Evolutionary conservation across 1,140 invertebrate genomes (phyloP).

Genomic region (Mycetomoellerius zeteki): DNA sequence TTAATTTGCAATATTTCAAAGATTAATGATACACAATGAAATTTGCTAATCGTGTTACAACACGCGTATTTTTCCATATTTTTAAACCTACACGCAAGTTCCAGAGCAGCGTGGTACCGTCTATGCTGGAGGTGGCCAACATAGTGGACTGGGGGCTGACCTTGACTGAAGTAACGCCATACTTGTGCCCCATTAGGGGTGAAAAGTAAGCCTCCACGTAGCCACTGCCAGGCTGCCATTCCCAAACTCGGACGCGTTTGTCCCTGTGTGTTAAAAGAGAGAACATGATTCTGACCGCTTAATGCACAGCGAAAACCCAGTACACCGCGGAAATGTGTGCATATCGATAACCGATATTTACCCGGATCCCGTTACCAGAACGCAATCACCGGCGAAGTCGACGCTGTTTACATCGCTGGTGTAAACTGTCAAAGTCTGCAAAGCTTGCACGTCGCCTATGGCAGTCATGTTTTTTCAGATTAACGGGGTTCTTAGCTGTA

Average conservation of each 20-base stretch:
- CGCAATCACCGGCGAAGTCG: slow-evolving; percentile 88
- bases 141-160: slow-evolving; percentile 92
- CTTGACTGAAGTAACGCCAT: slow-evolving; percentile 89
- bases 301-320: background rate
- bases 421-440: slow-evolving; percentile 88
- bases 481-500: slow-evolving; percentile 61
- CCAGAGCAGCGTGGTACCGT: slow-evolving; percentile 92
- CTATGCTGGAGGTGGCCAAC: slow-evolving; percentile 91
- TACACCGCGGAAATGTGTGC: background rate
- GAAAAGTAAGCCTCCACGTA: slow-evolving; percentile 88
- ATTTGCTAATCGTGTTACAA: background rate
- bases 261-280: slow-evolving; percentile 86
- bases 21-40: no score
- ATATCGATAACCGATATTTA: slow-evolving; percentile 80
- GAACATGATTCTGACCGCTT: background rate
- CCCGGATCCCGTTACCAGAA: slow-evolving; percentile 89
- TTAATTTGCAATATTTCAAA: slow-evolving; percentile 16
- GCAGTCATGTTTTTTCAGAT: slow-evolving; percentile 52
- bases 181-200: slow-evolving; percentile 89
- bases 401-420: slow-evolving; percentile 90
- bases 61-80: background rate
- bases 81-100: slow-evolving; percentile 85
- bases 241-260: slow-evolving; percentile 89
- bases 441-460: slow-evolving; percentile 80
- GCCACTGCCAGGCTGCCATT: slow-evolving; percentile 88